Conservation (phyloP, 2,797 vertebrate genomes). For the Notolabrus celidotus region DNA sequence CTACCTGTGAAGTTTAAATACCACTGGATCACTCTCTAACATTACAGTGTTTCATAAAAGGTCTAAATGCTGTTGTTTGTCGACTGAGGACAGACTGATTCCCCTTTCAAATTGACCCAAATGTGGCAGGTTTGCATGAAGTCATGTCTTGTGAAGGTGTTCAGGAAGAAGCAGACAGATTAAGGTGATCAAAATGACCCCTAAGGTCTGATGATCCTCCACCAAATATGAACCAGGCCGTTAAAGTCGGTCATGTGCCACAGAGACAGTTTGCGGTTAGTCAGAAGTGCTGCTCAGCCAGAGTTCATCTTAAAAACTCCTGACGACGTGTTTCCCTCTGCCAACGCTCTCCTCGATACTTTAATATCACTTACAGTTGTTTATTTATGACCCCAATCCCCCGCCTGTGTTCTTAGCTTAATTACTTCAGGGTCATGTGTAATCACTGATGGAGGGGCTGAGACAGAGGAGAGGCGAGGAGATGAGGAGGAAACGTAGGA, state of each 20-base stretch:
- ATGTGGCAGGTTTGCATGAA: too few species aligned
- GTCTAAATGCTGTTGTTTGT: too few species aligned
- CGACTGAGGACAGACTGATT: too few species aligned
- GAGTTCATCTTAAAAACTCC: constrained; percentile 50
- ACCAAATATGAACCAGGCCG: not conserved
- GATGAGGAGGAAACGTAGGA: not conserved
- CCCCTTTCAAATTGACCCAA: too few species aligned
- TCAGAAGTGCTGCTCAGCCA: constrained; percentile 41
- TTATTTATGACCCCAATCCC: constrained; percentile 61
- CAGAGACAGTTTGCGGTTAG: constrained; percentile 23
- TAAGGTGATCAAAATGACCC: too few species aligned
- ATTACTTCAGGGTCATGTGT: constrained; percentile 64
- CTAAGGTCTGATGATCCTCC: not conserved
- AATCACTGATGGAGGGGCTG: constrained; percentile 49
- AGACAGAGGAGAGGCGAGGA: constrained; percentile 12
- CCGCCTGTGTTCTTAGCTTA: constrained; percentile 66
- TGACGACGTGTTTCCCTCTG: constrained; percentile 60
- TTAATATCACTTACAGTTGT: constrained; percentile 70
- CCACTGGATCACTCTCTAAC: too few species aligned
- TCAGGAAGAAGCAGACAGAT: too few species aligned
- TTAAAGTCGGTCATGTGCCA: not conserved
- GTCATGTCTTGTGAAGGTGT: too few species aligned
- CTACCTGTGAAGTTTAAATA: too few species aligned
- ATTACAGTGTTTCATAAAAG: too few species aligned
- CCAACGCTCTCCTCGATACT: constrained; percentile 39